Evolutionary conservation across 2,113 vertebrate genomes (phyloP).

Genomic region (Corynorhinus townsendii): DNA sequence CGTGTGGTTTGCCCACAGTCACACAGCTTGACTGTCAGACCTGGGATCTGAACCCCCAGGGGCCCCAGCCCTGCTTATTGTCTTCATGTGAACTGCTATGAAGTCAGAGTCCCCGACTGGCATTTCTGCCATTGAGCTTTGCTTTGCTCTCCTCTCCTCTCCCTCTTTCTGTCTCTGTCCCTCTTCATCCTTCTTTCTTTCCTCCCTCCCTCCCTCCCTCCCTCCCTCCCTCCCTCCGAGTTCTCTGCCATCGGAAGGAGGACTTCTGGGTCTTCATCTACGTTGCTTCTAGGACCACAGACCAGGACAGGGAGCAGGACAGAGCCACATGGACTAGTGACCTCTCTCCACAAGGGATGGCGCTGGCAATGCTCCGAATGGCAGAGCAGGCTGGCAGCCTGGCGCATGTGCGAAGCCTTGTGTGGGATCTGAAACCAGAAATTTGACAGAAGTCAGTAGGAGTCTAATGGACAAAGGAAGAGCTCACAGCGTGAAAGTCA

Average conservation of each 20-base stretch:
- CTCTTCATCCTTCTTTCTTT: background rate
- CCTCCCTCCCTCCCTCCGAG: background rate
- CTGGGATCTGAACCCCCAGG: background rate
- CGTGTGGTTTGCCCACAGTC: background rate
- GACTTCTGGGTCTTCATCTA: background rate
- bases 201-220: fast-evolving
- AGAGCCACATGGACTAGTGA: background rate
- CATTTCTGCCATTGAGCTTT: background rate
- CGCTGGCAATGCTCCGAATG: fast-evolving
- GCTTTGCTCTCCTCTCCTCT: background rate
- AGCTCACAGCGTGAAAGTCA: background rate
- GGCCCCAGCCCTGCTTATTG: background rate
- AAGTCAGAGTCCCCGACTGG: background rate
- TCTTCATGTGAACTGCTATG: background rate
- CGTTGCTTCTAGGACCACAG: background rate
- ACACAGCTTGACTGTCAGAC: background rate
- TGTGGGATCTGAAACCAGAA: background rate
- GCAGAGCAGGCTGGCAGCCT: background rate
- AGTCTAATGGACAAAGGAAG: background rate
- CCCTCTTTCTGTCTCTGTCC: no score
- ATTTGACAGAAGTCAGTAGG: background rate
- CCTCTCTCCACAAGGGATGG: background rate
- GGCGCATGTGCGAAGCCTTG: background rate
- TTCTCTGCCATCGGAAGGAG: background rate
- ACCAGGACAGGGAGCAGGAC: background rate